Evolutionary conservation across 2,888 invertebrate genomes (phyloP).

Genomic region (Andrena camellia): DNA sequence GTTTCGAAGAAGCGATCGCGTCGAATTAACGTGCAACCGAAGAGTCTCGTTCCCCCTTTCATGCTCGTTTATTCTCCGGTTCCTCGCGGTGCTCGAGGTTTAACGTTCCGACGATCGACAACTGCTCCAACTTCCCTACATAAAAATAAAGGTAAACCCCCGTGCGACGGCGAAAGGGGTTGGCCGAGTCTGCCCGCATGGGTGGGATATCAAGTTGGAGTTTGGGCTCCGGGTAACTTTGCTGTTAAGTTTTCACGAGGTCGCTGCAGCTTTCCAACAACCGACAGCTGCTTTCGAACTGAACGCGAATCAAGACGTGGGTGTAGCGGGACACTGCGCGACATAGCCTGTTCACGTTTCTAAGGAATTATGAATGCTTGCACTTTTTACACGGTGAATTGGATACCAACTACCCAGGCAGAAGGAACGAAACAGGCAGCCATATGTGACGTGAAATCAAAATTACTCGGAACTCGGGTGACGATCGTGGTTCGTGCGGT

Average conservation of each 20-base stretch:
- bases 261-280: conserved; percentile 48
- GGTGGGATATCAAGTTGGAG: conserved; percentile 67
- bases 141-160: conserved; percentile 75
- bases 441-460: too few species aligned
- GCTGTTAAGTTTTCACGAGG: conserved; percentile 59
- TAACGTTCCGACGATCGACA: conserved; percentile 47
- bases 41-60: conserved; percentile 9
- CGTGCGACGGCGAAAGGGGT: background rate
- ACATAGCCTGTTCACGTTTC: background rate
- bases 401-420: too few species aligned
- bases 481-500: background rate
- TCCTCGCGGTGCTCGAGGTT: conserved; percentile 34
- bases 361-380: too few species aligned
- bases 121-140: conserved; percentile 59
- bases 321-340: background rate
- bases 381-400: too few species aligned
- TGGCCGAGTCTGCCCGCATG: conserved; percentile 57
- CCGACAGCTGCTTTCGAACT: conserved; percentile 54
- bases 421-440: background rate
- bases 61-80: background rate
- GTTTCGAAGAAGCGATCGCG: conserved; percentile 15
- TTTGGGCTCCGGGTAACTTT: conserved; percentile 67
- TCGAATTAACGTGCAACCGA: conserved; percentile 29
- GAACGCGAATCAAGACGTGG: conserved; percentile 33
- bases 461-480: too few species aligned